Evolutionary conservation across 2,888 invertebrate genomes (phyloP), one percentile per base, ranked within the genome.

Genomic region (Agriotes lineatus): DNA sequence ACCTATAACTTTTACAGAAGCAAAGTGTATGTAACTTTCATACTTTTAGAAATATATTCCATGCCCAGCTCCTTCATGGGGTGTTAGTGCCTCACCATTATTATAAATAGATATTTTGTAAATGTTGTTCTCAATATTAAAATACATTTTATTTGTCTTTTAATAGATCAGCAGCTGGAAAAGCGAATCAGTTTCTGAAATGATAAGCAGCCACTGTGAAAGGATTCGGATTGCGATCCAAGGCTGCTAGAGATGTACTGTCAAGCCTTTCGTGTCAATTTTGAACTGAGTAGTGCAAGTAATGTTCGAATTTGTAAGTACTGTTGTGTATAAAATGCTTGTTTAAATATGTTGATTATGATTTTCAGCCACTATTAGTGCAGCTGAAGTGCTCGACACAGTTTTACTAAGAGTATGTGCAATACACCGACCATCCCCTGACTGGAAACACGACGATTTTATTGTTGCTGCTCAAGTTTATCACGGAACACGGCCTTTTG

Each of bases 391-490:
- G 62, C 84, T 90, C 0, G 94, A 95, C 77, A 88, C 91, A 5
- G 90, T 96, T 30, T 85, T 96, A 61, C 89, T 96, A 69, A 91
- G 94, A 78, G 88, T 97, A 42, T 95, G 94, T 71, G 93, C 93
- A 25, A 86, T 96, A 0, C 95, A 96, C 83, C 88, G 95, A 66
- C 86, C 95, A 12, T 90, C 91, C 3, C 86, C 87, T 0, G 88
- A 90, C 63, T 96, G 96, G 95, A 90, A 88, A 72, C 93, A 93
- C 82, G 94, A 95, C 77, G 93, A 95, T 79, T 97, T 94, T 80
- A 88, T 93, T 72, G 89, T 97, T 65, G 91, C 93, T 60, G 94
- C 93, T 16, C 95, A 96, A 82, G 89, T 97, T 69, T 96, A 92
- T 83, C 93, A 97, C 83, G 97, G 97, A 6, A 95, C 95, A 0